Evolutionary conservation across 2,113 vertebrate genomes (phyloP).

Genomic region (Erythrolamprus reginae): DNA sequence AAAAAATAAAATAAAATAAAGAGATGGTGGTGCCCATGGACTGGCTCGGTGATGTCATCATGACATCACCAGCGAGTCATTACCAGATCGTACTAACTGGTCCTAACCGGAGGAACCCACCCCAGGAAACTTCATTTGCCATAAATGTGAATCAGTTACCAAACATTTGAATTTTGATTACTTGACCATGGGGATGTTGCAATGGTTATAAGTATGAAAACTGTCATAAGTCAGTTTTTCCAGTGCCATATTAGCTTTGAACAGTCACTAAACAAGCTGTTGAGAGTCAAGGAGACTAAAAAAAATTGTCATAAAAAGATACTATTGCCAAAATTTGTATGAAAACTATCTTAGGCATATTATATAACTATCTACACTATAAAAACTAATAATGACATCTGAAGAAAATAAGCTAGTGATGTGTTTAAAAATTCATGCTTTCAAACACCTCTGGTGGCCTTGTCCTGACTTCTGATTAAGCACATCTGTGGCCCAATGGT

Average conservation of each 20-base stretch:
- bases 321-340: slow-evolving; percentile 9
- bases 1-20: too few relatives aligned
- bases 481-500: too few relatives aligned
- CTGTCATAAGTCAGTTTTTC: background rate
- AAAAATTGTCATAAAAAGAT: background rate
- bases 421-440: background rate
- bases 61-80: too few relatives aligned
- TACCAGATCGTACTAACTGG: too few relatives aligned
- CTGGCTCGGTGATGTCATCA: too few relatives aligned
- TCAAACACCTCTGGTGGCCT: background rate
- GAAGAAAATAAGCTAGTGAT: background rate
- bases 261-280: too few relatives aligned
- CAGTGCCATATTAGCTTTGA: background rate
- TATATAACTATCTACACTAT: slow-evolving; percentile 22
- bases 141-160: background rate
- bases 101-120: too few relatives aligned
- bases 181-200: background rate
- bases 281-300: background rate
- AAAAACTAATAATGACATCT: background rate
- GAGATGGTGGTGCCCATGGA: too few relatives aligned
- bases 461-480: background rate
- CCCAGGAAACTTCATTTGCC: background rate
- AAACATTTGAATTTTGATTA: background rate
- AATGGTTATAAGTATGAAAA: background rate
- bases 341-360: background rate